phyloP scores from a whole-genome alignment of 2,888 invertebrate species.

The Volucella zonaria region DNA sequence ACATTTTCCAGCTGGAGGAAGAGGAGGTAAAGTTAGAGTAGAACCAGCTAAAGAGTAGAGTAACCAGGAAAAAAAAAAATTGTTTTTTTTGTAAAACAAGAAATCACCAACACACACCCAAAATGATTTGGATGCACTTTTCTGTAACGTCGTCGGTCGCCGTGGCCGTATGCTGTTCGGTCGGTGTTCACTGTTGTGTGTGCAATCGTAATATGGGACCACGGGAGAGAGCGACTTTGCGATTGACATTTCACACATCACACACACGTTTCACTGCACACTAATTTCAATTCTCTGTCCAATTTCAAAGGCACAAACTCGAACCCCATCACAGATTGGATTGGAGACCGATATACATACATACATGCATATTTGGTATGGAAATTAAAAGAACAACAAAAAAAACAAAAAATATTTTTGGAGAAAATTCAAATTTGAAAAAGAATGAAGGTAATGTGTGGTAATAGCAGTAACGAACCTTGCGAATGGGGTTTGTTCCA shows the following conservation, averaged over 20 bases:
- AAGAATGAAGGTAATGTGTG: neutral
- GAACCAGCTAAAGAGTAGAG: no score
- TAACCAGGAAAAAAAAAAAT: constrained; percentile 32
- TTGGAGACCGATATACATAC: no score
- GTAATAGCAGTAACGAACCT: constrained; percentile 84
- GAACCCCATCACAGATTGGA: no score
- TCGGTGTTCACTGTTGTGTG: neutral
- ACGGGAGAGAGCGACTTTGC: constrained; percentile 6
- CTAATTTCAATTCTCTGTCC: neutral
- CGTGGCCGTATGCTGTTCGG: neutral
- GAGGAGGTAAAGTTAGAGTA: neutral
- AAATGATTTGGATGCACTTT: constrained; percentile 44
- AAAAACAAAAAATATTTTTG: constrained; percentile 4
- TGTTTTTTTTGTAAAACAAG: constrained; percentile 18
- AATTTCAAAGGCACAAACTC: no score
- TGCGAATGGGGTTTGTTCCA: constrained; percentile 92
- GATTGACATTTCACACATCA: constrained; percentile 24
- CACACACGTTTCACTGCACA: no score
- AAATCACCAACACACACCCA: constrained; percentile 47
- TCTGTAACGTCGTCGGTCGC: neutral
- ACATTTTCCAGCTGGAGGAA: constrained; percentile 11
- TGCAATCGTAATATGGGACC: constrained; percentile 1
- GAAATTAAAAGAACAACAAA: neutral
- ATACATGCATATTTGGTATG: no score
- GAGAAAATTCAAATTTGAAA: constrained; percentile 5